Percentiles rank a stretch among this genome's conserved stretches.
Conservation (phyloP, 2,888 invertebrate species). For the Cynaeus angustus region DNA sequence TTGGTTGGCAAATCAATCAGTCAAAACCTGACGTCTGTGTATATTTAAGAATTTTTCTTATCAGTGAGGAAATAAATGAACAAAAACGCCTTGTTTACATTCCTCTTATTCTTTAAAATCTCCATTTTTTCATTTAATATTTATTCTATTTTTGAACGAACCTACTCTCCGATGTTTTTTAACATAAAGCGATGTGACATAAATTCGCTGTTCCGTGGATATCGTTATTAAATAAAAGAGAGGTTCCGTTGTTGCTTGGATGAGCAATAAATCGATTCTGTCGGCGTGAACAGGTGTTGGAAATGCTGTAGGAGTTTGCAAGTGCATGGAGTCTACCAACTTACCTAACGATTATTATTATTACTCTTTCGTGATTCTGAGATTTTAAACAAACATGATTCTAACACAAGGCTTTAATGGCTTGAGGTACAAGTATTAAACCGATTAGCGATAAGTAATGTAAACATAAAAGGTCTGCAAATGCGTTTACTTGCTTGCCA, state of each 20-base stretch:
- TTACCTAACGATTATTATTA: slow-evolving; percentile 51
- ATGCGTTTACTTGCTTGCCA: slow-evolving; percentile 8
- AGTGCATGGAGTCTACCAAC: slow-evolving; percentile 43
- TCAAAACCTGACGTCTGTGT: too few relatives aligned
- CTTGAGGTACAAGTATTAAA: slow-evolving; percentile 31
- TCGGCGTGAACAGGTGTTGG: slow-evolving; percentile 46
- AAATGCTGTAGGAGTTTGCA: slow-evolving; percentile 49
- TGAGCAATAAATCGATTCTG: slow-evolving; percentile 49
- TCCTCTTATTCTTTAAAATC: slow-evolving; percentile 5
- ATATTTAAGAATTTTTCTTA: too few relatives aligned
- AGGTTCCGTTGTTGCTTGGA: slow-evolving; percentile 38
- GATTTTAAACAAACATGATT: slow-evolving; percentile 47
- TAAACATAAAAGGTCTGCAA: slow-evolving; percentile 23
- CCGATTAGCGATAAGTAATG: slow-evolving; percentile 35
- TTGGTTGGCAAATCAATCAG: too few relatives aligned
- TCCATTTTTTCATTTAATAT: slow-evolving; percentile 22
- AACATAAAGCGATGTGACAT: slow-evolving; percentile 44
- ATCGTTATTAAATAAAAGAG: slow-evolving; percentile 45
- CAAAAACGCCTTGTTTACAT: too few relatives aligned
- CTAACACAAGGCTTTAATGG: slow-evolving; percentile 25
- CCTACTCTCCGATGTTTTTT: slow-evolving; percentile 32
- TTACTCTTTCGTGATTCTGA: slow-evolving; percentile 47
- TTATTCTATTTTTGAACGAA: slow-evolving; percentile 25
- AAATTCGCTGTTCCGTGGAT: slow-evolving; percentile 42
- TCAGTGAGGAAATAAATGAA: too few relatives aligned